These are phyloP conservation scores for Callinectes sapidus DNA, from an alignment of 2,888 invertebrate species.

Conservation along the genomic window DNA sequence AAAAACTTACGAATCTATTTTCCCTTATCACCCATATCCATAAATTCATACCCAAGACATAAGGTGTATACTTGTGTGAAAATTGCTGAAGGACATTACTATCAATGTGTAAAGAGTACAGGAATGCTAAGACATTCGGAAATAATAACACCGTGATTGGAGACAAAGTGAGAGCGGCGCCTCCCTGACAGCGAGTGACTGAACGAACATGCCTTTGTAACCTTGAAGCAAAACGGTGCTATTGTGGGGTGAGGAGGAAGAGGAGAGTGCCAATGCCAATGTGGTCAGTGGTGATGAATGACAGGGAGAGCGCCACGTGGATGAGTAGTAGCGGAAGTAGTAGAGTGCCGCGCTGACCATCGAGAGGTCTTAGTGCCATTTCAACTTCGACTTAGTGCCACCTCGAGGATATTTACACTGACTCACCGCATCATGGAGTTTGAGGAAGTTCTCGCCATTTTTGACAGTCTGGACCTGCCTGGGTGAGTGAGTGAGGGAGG, in stretches of 20 bases:
- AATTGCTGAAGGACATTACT: neutral
- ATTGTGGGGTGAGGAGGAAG: neutral
- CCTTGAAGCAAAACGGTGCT: neutral
- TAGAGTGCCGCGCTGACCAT: neutral
- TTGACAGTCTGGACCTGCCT: slow-evolving; percentile 43
- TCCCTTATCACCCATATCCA: too few species aligned
- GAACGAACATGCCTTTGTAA: neutral
- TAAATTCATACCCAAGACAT: too few species aligned
- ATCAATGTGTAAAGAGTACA: neutral
- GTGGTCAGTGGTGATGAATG: neutral
- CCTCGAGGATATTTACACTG: neutral
- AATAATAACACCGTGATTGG: neutral
- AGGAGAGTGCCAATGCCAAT: neutral
- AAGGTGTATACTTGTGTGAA: too few species aligned
- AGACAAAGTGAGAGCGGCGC: neutral
- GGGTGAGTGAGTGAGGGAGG: slow-evolving; percentile 27
- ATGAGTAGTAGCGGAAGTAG: neutral
- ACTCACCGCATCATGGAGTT: neutral
- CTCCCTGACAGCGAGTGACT: neutral
- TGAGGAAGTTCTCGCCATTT: slow-evolving; percentile 39
- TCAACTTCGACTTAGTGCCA: neutral
- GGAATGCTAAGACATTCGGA: neutral
- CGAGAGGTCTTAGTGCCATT: neutral
- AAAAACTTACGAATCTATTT: too few species aligned
- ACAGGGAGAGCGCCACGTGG: neutral